Conservation (phyloP, 2,888 invertebrate genomes). For the Mellilla xanthometata region DNA sequence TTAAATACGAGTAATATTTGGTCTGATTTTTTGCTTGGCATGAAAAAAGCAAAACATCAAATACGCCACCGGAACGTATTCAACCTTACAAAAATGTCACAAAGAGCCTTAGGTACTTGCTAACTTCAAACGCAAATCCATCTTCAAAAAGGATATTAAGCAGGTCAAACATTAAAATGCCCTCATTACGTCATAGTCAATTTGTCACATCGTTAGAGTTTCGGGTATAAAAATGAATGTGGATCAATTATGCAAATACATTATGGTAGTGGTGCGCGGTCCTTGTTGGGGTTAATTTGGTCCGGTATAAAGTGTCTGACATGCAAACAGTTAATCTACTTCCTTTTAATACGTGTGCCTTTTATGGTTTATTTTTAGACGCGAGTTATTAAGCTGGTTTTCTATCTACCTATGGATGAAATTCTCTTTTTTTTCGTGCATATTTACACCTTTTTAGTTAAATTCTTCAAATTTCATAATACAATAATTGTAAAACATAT, state of each 20-base stretch:
- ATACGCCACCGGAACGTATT: too few species aligned
- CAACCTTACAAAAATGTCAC: background rate
- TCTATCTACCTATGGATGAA: too few species aligned
- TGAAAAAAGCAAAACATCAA: too few species aligned
- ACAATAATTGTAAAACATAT: too few species aligned
- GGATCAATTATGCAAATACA: slow-evolving; percentile 21
- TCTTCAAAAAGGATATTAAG: slow-evolving; percentile 12
- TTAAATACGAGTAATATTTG: too few species aligned
- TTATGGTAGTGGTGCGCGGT: slow-evolving; percentile 6
- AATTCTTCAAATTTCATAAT: too few species aligned
- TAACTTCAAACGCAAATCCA: slow-evolving; percentile 4
- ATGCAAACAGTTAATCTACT: slow-evolving; percentile 12
- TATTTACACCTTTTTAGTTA: too few species aligned
- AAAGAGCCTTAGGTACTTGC: background rate
- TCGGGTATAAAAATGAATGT: slow-evolving; percentile 16
- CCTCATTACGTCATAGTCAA: slow-evolving; percentile 9
- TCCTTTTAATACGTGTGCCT: background rate
- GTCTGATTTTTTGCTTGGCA: too few species aligned
- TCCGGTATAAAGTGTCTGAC: slow-evolving; percentile 12
- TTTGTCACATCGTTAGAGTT: slow-evolving; percentile 12
- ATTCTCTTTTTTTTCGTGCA: too few species aligned
- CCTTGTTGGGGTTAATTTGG: slow-evolving; percentile 13
- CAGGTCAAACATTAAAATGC: slow-evolving; percentile 4
- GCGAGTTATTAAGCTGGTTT: too few species aligned
- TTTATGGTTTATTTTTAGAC: too few species aligned